phyloP scores from a whole-genome alignment of 2,888 invertebrate species.

The Melipona beecheii region DNA sequence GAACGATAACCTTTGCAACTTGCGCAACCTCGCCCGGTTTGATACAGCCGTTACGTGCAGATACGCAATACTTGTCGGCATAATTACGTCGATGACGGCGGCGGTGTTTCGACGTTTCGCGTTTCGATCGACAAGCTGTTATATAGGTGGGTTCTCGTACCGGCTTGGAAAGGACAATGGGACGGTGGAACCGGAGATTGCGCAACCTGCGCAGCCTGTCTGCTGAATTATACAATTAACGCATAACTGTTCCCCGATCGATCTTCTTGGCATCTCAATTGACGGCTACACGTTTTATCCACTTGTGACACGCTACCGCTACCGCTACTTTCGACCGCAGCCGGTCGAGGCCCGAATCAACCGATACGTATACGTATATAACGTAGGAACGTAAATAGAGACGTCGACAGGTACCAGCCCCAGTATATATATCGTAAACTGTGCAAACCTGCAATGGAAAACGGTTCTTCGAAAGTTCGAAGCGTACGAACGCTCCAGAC shows the following conservation, averaged over 20 bases:
- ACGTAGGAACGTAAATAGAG: neutral
- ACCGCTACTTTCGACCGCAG: slow-evolving; percentile 28
- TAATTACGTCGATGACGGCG: slow-evolving; percentile 49
- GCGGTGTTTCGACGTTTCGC: slow-evolving; percentile 32
- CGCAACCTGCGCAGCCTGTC: slow-evolving; percentile 45
- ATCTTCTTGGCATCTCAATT: slow-evolving; percentile 50
- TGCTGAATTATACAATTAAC: slow-evolving; percentile 63
- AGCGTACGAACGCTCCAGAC: neutral
- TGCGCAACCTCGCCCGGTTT: slow-evolving; percentile 35
- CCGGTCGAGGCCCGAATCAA: neutral
- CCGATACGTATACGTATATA: too few relatives aligned
- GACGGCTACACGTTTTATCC: slow-evolving; percentile 47
- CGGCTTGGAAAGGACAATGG: slow-evolving; percentile 59
- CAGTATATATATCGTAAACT: too few relatives aligned
- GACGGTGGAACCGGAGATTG: slow-evolving; percentile 47
- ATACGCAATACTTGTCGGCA: slow-evolving; percentile 46
- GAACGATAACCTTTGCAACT: slow-evolving; percentile 59
- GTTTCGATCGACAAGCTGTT: slow-evolving; percentile 37
- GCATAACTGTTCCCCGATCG: slow-evolving; percentile 52
- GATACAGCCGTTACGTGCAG: slow-evolving; percentile 23
- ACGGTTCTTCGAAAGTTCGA: neutral
- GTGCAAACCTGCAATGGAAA: neutral
- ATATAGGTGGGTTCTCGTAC: slow-evolving; percentile 20
- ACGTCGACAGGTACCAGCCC: neutral
- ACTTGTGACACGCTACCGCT: slow-evolving; percentile 36